Conservation (phyloP, 2,888 invertebrate species). For the Elegia similella region DNA sequence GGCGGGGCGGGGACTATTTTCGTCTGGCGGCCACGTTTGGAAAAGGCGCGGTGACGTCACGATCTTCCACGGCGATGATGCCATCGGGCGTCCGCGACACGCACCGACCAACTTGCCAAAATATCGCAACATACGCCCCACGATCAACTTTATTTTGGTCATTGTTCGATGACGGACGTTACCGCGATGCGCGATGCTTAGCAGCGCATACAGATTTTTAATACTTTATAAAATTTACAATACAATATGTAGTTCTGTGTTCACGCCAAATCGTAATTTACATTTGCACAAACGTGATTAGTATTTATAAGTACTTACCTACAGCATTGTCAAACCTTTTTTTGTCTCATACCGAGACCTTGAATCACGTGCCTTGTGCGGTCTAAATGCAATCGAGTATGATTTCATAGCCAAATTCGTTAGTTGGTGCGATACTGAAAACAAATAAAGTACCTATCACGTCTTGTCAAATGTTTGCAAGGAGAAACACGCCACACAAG, state of each 20-base stretch:
- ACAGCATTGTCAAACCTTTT: neutral
- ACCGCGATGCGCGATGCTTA: constrained; percentile 23
- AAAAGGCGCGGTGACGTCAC: constrained; percentile 80
- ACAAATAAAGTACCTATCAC: too few relatives aligned
- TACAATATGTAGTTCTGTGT: neutral
- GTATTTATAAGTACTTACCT: neutral
- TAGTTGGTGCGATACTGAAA: too few relatives aligned
- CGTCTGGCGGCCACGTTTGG: constrained; percentile 81
- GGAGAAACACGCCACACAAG: too few relatives aligned
- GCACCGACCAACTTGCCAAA: constrained; percentile 75
- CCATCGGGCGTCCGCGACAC: constrained; percentile 75
- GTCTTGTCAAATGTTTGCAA: too few relatives aligned
- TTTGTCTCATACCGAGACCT: neutral
- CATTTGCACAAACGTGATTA: neutral
- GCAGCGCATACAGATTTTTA: constrained; percentile 28
- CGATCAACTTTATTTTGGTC: constrained; percentile 75
- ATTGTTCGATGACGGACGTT: constrained; percentile 57
- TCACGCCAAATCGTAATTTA: neutral
- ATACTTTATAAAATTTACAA: neutral
- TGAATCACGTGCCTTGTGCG: too few relatives aligned
- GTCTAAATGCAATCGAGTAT: too few relatives aligned
- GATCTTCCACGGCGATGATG: constrained; percentile 77
- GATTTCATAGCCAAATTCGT: too few relatives aligned
- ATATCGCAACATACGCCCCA: constrained; percentile 67
- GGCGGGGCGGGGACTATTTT: constrained; percentile 78